Evolutionary conservation across 2,888 invertebrate genomes (phyloP).

Genomic region (Elysia crispata): DNA sequence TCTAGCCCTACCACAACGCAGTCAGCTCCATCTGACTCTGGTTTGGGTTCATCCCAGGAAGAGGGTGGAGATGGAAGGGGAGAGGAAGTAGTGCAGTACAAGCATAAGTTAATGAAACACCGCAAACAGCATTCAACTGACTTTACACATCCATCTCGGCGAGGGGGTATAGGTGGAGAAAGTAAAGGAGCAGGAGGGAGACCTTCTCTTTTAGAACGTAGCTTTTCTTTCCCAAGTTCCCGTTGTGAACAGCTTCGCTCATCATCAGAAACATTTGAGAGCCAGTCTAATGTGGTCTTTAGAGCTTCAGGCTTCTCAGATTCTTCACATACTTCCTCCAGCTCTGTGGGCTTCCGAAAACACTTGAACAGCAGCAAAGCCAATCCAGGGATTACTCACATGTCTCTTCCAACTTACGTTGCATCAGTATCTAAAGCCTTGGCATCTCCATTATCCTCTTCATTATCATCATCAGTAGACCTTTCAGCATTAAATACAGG

Average conservation of each 20-base stretch:
- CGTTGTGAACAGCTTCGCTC: constrained; percentile 14
- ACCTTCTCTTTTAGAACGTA: constrained; percentile 35
- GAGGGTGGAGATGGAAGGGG: neutral
- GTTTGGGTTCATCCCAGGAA: too few relatives aligned
- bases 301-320: too few relatives aligned
- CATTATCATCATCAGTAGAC: too few relatives aligned
- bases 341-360: too few relatives aligned
- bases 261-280: too few relatives aligned
- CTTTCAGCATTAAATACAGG: constrained; percentile 2
- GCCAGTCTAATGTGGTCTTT: too few relatives aligned
- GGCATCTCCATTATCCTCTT: too few relatives aligned
- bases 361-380: too few relatives aligned
- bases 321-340: too few relatives aligned
- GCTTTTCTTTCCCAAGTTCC: constrained; percentile 43
- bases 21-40: neutral
- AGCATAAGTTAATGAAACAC: constrained; percentile 45
- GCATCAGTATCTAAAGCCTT: too few relatives aligned
- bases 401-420: too few relatives aligned
- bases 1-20: neutral
- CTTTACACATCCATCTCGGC: constrained; percentile 5
- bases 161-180: neutral
- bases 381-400: too few relatives aligned
- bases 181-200: neutral
- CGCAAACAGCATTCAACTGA: constrained; percentile 34
- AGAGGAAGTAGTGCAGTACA: constrained; percentile 30